phyloP scores from a whole-genome alignment of 2,113 vertebrate genomes.

The Noturus placidus region DNA sequence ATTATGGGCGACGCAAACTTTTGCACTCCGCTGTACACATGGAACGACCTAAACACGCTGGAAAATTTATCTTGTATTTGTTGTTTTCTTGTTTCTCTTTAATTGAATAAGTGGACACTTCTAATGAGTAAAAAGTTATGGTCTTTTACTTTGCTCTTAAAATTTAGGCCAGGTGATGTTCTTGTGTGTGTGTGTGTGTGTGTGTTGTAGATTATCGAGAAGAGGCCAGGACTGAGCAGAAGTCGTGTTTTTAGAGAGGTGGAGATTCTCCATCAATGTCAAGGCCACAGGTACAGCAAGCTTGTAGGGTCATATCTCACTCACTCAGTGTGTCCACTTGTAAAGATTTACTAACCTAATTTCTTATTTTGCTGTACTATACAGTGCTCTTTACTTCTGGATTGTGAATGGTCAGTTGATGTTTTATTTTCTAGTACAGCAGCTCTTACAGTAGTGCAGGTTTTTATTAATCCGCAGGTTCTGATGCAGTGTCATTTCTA shows the following conservation, averaged over 20 bases:
- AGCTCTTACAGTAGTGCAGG: not conserved
- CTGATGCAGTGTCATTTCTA: not conserved
- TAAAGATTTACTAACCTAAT: not conserved
- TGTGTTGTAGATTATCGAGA: slow-evolving; percentile 86
- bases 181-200: not conserved
- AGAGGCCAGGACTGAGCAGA: slow-evolving; percentile 89
- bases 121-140: no score
- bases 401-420: not conserved
- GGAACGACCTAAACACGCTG: not conserved
- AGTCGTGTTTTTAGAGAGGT: slow-evolving; percentile 94
- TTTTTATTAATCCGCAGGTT: not conserved
- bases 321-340: not conserved
- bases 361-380: not conserved
- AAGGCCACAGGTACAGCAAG: slow-evolving; percentile 88
- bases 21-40: not conserved
- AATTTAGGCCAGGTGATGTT: not conserved
- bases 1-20: not conserved
- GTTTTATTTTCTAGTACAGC: not conserved
- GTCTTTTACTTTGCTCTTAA: not conserved
- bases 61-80: not conserved
- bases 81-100: not conserved
- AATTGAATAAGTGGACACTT: no score
- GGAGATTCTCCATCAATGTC: slow-evolving; percentile 98
- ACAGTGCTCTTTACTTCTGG: not conserved
- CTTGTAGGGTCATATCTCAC: not conserved